Conservation (phyloP, 2,797 vertebrate species). For the Hydrocynus forskahlii region DNA sequence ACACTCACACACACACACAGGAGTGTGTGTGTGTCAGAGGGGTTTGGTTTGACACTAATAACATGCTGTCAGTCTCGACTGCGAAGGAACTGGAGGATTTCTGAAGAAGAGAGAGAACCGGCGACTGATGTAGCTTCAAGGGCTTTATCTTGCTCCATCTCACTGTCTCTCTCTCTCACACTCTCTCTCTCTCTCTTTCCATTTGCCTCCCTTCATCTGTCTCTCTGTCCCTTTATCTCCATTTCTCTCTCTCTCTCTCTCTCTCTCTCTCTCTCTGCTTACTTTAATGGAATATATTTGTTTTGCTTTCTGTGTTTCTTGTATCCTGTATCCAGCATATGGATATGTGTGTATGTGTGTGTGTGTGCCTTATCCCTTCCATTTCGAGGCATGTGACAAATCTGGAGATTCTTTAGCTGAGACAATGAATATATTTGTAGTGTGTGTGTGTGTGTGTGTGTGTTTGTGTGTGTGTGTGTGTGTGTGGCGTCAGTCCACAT, state of each 20-base stretch:
- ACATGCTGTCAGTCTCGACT: conserved; percentile 59
- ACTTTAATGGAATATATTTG: too few relatives aligned
- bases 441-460: conserved; percentile 17
- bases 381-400: too few relatives aligned
- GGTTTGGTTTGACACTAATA: conserved; percentile 62
- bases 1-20: background rate
- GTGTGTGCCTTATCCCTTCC: too few relatives aligned
- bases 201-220: background rate
- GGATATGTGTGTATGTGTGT: too few relatives aligned
- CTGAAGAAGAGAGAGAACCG: conserved; percentile 1
- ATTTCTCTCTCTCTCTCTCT: background rate
- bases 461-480: conserved; percentile 6
- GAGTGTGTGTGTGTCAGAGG: background rate
- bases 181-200: background rate
- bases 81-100: conserved; percentile 45
- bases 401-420: too few relatives aligned
- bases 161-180: conserved; percentile 2
- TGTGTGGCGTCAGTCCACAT: conserved; percentile 21
- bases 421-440: background rate
- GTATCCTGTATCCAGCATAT: too few relatives aligned
- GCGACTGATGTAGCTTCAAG: background rate
- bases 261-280: background rate
- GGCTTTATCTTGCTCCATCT: background rate
- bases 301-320: too few relatives aligned
- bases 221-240: too few relatives aligned